Conservation (phyloP, 2,113 vertebrate genomes). For the Stegostoma tigrinum region DNA sequence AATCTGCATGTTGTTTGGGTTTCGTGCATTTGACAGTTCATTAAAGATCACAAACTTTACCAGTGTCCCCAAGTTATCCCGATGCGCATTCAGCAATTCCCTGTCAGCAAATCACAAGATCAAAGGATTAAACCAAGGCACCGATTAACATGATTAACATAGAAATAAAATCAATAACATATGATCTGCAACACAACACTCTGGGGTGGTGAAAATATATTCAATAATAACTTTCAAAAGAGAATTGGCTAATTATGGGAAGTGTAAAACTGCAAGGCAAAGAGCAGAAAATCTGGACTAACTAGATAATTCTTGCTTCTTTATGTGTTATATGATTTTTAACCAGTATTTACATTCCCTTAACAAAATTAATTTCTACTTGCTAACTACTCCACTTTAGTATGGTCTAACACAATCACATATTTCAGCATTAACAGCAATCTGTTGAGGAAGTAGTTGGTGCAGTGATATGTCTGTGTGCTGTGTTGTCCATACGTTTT, state of each 20-base stretch:
- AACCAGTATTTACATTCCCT: background rate
- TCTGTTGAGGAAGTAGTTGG: background rate
- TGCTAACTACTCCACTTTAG: fast-evolving
- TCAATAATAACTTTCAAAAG: background rate
- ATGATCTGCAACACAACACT: background rate
- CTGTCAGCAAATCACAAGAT: slow-evolving; percentile 48
- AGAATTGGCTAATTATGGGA: background rate
- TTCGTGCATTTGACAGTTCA: slow-evolving; percentile 88
- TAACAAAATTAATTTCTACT: background rate
- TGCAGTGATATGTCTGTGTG: background rate
- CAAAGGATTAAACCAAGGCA: background rate
- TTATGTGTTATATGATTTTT: background rate
- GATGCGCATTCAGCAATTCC: slow-evolving; percentile 84
- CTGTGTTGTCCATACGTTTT: background rate
- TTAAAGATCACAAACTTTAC: slow-evolving; percentile 98
- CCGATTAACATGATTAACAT: background rate
- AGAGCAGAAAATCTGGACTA: background rate
- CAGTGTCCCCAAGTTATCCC: slow-evolving; percentile 88
- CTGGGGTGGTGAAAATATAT: background rate
- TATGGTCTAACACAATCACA: background rate
- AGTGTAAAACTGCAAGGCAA: background rate
- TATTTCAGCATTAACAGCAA: background rate
- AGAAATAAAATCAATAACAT: background rate
- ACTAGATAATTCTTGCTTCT: background rate
- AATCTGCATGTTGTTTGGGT: slow-evolving; percentile 98